phyloP scores from a whole-genome alignment of 2,113 vertebrate species.

The Tursiops truncatus region DNA sequence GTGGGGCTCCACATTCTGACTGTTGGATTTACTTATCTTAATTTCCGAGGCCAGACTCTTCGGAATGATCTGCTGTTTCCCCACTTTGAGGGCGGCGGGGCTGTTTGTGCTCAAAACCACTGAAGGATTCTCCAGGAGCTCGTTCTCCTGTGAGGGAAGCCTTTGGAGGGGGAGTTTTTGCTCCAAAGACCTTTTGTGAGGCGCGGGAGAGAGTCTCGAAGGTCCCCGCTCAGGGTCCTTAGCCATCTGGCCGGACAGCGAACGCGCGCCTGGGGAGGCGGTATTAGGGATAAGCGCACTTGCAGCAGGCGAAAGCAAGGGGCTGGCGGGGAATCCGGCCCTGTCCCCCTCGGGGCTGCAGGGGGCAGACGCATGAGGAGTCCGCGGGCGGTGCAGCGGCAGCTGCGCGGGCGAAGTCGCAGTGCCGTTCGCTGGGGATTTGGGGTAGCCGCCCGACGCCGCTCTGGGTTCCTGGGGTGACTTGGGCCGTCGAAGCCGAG shows the following conservation, averaged over 20 bases:
- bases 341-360: neutral
- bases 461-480: constrained; percentile 22
- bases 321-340: neutral
- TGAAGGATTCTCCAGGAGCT: constrained; percentile 64
- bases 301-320: neutral
- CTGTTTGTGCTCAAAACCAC: constrained; percentile 93
- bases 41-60: constrained; percentile 86
- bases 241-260: constrained; percentile 64
- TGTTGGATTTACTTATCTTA: constrained; percentile 71
- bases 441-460: constrained; percentile 55
- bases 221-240: constrained; percentile 68
- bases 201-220: constrained; percentile 58
- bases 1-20: constrained; percentile 78
- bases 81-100: constrained; percentile 89
- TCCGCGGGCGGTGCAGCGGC: neutral
- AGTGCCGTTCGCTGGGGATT: constrained; percentile 50
- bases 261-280: neutral
- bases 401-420: neutral
- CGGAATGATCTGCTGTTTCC: constrained; percentile 95
- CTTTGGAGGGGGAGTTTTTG: constrained; percentile 65
- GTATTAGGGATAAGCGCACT: neutral
- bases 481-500: constrained; percentile 78
- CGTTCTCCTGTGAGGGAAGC: constrained; percentile 75
- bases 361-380: neutral
- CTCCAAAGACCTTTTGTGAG: constrained; percentile 63